Base-by-base conservation (phyloP, 2,888 invertebrate species). In the Oscheius sp. region DNA sequence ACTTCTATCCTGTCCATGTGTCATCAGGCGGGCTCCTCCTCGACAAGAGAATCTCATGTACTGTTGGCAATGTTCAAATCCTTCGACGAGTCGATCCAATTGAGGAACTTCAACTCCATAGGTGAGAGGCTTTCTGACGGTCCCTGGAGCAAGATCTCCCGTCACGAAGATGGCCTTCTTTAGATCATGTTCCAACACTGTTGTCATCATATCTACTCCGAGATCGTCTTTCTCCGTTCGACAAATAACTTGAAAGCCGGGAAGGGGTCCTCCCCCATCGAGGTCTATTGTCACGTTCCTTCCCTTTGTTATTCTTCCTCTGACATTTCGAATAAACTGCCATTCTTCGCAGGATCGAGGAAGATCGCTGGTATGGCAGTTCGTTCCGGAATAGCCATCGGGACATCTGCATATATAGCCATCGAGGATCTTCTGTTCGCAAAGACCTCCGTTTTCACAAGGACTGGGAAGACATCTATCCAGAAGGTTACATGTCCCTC, bases 271-370 rank as follows among this genome's bases (percentile, higher is more conserved):
- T 12, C 84, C 83, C 6, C 84, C 84, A 59, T 84, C 84, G n/a
- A 84, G 50, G 67, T 84, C 84, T n/a, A 84, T 80, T 12, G 77
- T 72, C 9, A 83, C 75, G 36, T 77, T 78, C 24, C 72, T 41
- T 57, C 72, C 73, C 59, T 68, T 68, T 20, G 71, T 38, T 14
- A 72, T 68, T 28, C 68, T 71, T 22, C 51, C 67, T 28, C 68
- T 68, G 5, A 30, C 50, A 36, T 68, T 70, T 26, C 73, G 67
- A 5, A 70, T 54, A 50, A 69, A 76, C n/a, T 68, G 73, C 70
- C 79, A 75, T 68, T 84, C 83, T 67, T 84, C 84, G 51, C 84
- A 84, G 3, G 83, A 83, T 26, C 80, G 77, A 2, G 82, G 80
- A 4, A 79, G 68, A 22, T 76, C 74, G 26, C 81, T 80, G 6